Evolutionary conservation across 1,140 invertebrate genomes (phyloP).

Genomic region (Aphidius gifuensis): DNA sequence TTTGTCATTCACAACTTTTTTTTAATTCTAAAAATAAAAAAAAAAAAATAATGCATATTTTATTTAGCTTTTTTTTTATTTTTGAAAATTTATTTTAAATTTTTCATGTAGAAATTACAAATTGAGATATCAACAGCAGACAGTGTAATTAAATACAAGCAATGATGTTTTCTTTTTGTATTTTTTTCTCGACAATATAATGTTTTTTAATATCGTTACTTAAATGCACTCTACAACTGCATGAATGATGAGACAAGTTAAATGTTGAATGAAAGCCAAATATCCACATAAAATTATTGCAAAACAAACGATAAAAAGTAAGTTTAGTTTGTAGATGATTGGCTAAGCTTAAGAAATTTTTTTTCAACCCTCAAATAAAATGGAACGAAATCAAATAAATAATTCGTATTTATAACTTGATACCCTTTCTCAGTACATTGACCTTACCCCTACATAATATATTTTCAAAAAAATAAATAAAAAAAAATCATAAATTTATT

Average conservation of each 20-base stretch:
- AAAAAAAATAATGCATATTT: no score
- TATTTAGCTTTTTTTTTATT: not conserved
- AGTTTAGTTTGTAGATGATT: no score
- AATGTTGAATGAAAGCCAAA: conserved; percentile 36
- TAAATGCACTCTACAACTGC: conserved; percentile 34
- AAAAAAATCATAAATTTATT: not conserved
- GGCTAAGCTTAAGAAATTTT: no score
- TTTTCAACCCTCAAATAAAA: conserved; percentile 27
- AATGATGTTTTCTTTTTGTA: not conserved
- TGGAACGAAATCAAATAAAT: conserved; percentile 38
- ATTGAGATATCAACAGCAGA: not conserved
- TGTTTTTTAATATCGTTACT: conserved; percentile 20
- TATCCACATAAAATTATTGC: no score
- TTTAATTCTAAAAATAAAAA: no score
- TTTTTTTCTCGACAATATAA: not conserved
- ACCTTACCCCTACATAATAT: conserved; percentile 14
- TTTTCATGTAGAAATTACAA: not conserved
- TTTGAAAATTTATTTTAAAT: not conserved
- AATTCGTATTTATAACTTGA: conserved; percentile 37
- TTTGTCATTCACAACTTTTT: no score
- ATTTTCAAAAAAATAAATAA: not conserved
- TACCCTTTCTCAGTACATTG: conserved; percentile 28
- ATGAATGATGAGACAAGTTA: conserved; percentile 39
- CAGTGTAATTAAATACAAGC: no score
- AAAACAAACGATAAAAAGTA: no score